Conservation (phyloP, 2,797 vertebrate genomes). For the Alca torda region DNA sequence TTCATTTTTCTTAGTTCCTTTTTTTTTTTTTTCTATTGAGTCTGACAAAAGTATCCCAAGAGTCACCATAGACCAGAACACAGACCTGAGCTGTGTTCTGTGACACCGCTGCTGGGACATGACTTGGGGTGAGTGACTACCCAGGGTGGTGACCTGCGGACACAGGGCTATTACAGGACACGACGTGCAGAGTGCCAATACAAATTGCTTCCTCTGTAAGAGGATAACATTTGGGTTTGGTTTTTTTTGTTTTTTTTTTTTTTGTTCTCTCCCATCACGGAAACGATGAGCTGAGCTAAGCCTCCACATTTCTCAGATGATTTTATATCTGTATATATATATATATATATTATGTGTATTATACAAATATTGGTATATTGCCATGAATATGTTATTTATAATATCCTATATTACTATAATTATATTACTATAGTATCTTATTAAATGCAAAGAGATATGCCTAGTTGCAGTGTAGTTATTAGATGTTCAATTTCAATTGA, state of each 20-base stretch:
- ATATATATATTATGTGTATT: neutral
- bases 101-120: neutral
- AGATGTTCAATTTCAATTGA: slow-evolving; percentile 79
- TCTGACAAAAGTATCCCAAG: neutral
- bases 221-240: neutral
- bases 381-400: slow-evolving; percentile 58
- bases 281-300: slow-evolving; percentile 40
- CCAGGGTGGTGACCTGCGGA: neutral
- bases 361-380: slow-evolving; percentile 50
- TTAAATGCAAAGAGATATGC: slow-evolving; percentile 71
- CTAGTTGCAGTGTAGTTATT: slow-evolving; percentile 74
- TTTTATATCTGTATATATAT: slow-evolving; percentile 15
- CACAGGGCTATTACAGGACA: neutral
- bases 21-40: neutral
- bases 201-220: slow-evolving; percentile 29
- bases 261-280: neutral
- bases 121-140: neutral
- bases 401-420: slow-evolving; percentile 60
- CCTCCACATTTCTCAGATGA: slow-evolving; percentile 3
- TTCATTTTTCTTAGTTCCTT: neutral
- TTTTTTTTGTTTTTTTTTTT: neutral
- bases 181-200: neutral
- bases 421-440: slow-evolving; percentile 60
- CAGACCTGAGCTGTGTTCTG: neutral
- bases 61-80: neutral